These are phyloP conservation scores for Merluccius polli DNA, from an alignment of 2,797 vertebrate species.

Conservation along the genomic window DNA sequence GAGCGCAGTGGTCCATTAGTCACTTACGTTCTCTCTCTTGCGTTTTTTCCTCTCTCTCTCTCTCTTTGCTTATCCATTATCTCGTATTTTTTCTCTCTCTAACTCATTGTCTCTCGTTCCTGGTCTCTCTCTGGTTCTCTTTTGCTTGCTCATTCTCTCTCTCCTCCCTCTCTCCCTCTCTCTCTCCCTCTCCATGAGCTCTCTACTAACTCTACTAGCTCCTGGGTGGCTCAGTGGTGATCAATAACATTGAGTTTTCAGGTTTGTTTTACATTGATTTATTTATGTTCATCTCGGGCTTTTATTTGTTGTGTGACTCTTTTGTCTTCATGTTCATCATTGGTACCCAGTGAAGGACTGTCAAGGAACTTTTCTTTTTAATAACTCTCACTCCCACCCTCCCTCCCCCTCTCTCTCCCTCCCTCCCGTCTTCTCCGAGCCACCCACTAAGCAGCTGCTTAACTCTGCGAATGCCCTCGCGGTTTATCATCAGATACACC, in stretches of 20 bases:
- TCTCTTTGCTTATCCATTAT: too few relatives aligned
- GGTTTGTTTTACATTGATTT: not conserved
- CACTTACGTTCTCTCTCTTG: not conserved
- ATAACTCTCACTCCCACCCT: not conserved
- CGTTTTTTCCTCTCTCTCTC: too few relatives aligned
- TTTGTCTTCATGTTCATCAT: not conserved
- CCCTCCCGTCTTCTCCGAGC: conserved; percentile 39
- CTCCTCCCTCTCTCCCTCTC: too few relatives aligned
- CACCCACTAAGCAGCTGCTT: conserved; percentile 26
- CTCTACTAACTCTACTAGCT: too few relatives aligned
- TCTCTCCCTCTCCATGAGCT: too few relatives aligned
- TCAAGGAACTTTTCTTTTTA: not conserved
- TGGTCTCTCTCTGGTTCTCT: too few relatives aligned
- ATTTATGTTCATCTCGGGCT: not conserved
- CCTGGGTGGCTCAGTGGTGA: too few relatives aligned
- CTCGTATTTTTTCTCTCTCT: too few relatives aligned
- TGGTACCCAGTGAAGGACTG: not conserved
- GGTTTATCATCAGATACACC: conserved; percentile 42
- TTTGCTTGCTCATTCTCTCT: too few relatives aligned
- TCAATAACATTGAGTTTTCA: not conserved
- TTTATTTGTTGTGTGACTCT: not conserved
- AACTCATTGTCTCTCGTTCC: too few relatives aligned
- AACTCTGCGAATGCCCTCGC: conserved; percentile 44
- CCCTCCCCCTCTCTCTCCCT: not conserved
- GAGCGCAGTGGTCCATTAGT: not conserved